Base-by-base conservation (phyloP, 2,113 vertebrate genomes). In the Lutjanus erythropterus region DNA sequence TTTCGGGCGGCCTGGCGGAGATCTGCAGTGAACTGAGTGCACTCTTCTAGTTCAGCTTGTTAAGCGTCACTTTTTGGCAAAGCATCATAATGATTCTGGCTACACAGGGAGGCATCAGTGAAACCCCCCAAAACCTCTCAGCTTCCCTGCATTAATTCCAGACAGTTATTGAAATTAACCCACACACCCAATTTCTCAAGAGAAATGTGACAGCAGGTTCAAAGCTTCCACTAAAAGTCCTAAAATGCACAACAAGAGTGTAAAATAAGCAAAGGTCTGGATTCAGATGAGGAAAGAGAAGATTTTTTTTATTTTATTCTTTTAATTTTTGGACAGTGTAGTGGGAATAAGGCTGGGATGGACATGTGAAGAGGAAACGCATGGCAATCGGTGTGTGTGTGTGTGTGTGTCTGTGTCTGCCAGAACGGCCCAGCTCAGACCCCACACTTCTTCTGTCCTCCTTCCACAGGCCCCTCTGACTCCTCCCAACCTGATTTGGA, bases 321-420 rank as follows among this genome's bases (percentile, higher is more conserved):
- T 70, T 84, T 44, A 84, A 83, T 83, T 89, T 71, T 89, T 84
- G 87, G 88, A 80, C 72, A 58, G 75, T 66, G 69, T 67, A 59
- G 86, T 86, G 80, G 90, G 89, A 92, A 84, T 85, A 74, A 68
- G 73, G 76, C 81, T 73, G 71, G 46, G 73, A 80, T 87, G 71
- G 75, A 83, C 77, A 65, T 75, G 67, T 76, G 83, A 89, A 82
- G 85, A 92, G 91, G 91, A 93, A 91, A 90, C 81, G 66, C 78
- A 75, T 84, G 80, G 88, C 89, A 88, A 86, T 89, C 33, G 23
- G 21, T n/a, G 52, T 46, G 65, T 25, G 59, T 68, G 39, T 67
- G 27, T 77, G 76, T 73, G 39, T 78, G 74, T 71, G 56, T 35
- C 59, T 14, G 77, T 25, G 58, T 58, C 49, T 83, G 81, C 75